Percentiles rank a stretch among this genome's conserved stretches.
These are phyloP conservation scores for Macropodus opercularis DNA, from an alignment of 2,797 vertebrate species.

Conservation along the genomic window DNA sequence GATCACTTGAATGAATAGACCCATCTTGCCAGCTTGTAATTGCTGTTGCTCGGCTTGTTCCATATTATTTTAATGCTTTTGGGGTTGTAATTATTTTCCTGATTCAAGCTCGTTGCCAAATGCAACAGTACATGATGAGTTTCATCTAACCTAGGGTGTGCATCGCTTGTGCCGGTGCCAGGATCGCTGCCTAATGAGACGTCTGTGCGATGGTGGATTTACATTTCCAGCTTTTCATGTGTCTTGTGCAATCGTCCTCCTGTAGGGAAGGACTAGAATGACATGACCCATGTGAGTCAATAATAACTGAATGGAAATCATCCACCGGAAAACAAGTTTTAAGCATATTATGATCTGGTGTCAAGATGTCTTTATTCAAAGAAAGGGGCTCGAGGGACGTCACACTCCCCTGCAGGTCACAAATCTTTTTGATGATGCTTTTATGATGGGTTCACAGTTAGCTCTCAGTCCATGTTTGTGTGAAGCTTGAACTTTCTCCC, in stretches of 20 bases:
- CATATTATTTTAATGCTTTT: constrained; percentile 54
- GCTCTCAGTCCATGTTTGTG: background rate
- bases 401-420: background rate
- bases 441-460: background rate
- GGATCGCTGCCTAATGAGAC: constrained; percentile 32
- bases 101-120: constrained; percentile 41
- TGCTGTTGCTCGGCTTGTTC: constrained; percentile 63
- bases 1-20: constrained; percentile 55
- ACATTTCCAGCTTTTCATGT: constrained; percentile 4
- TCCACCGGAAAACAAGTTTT: no score
- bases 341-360: no score
- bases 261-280: background rate
- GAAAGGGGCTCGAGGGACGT: background rate
- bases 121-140: constrained; percentile 21
- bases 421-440: background rate
- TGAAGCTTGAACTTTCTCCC: no score
- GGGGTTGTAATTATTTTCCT: constrained; percentile 62
- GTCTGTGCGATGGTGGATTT: constrained; percentile 11
- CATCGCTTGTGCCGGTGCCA: constrained; percentile 17
- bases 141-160: constrained; percentile 30
- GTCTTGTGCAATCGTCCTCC: background rate
- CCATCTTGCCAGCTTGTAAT: constrained; percentile 60
- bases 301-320: no score
- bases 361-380: background rate
- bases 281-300: no score